Conservation (phyloP, 1,140 invertebrate genomes). For the Mylabris phalerata region DNA sequence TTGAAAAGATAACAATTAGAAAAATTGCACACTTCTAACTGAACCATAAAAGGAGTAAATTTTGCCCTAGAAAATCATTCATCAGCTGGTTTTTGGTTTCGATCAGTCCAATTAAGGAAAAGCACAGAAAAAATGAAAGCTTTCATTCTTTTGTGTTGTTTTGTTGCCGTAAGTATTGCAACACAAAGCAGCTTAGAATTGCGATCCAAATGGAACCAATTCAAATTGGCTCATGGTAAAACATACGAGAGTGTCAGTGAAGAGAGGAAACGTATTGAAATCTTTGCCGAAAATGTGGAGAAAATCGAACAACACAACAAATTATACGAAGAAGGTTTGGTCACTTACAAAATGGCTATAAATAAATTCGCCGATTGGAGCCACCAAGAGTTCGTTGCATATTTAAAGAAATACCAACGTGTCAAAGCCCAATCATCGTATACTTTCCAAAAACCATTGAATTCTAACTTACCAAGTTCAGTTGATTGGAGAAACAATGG, state of each 20-base stretch:
- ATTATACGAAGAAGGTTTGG: slow-evolving; percentile 1
- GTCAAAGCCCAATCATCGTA: too few relatives aligned
- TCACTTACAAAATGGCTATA: neutral
- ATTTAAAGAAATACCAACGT: neutral
- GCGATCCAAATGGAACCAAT: neutral
- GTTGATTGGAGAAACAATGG: slow-evolving; percentile 1
- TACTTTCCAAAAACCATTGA: too few relatives aligned
- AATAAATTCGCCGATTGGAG: slow-evolving; percentile 3
- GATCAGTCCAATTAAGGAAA: too few relatives aligned
- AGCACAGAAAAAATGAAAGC: too few relatives aligned
- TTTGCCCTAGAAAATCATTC: too few relatives aligned
- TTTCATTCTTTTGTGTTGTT: too few relatives aligned
- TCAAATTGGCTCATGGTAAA: slow-evolving; percentile 1
- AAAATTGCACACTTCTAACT: too few relatives aligned
- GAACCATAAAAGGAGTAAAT: too few relatives aligned
- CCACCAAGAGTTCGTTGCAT: neutral
- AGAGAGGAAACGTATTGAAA: neutral
- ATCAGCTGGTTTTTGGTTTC: too few relatives aligned
- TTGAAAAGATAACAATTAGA: too few relatives aligned
- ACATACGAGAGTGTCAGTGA: neutral
- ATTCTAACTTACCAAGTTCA: neutral
- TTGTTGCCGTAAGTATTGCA: too few relatives aligned
- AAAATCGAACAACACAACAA: slow-evolving; percentile 6
- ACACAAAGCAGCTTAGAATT: too few relatives aligned
- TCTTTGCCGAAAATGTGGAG: slow-evolving; percentile 6